A percentile compares a stretch with the other conserved stretches of the same genome.
Evolutionary conservation across 2,113 vertebrate species (phyloP).

Genomic region (Nematolebias whitei): DNA sequence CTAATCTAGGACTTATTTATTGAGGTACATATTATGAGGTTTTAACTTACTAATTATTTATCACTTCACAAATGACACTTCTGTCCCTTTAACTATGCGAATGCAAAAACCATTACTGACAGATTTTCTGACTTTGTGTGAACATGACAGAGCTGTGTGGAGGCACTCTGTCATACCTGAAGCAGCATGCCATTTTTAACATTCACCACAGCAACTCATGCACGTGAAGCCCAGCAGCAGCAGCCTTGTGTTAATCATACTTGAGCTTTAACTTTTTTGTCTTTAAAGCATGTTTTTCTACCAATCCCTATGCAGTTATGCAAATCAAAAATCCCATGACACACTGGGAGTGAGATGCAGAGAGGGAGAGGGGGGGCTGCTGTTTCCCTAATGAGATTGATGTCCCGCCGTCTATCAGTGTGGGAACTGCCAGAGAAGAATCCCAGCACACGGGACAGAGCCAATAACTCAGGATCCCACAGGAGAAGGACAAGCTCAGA

Average conservation of each 20-base stretch:
- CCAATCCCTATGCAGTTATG: constrained; percentile 69
- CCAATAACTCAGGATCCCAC: constrained; percentile 44
- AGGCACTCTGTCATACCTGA: neutral
- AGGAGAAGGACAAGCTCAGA: constrained; percentile 15
- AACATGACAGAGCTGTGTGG: neutral
- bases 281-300: constrained; percentile 57
- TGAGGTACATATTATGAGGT: too few relatives aligned
- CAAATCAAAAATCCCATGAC: constrained; percentile 68
- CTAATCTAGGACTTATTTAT: too few relatives aligned
- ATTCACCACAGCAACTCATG: constrained; percentile 11
- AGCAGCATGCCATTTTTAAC: neutral
- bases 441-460: constrained; percentile 24
- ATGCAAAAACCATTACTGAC: too few relatives aligned
- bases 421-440: constrained; percentile 54
- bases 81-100: neutral
- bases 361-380: neutral
- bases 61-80: too few relatives aligned
- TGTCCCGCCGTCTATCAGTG: constrained; percentile 67
- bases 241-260: constrained; percentile 51
- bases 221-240: neutral
- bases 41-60: too few relatives aligned
- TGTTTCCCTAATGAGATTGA: constrained; percentile 74
- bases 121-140: neutral
- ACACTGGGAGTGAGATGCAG: constrained; percentile 27
- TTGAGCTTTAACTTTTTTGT: constrained; percentile 20